Evolutionary conservation across 2,888 invertebrate genomes (phyloP).

Genomic region (Microctonus brassicae): DNA sequence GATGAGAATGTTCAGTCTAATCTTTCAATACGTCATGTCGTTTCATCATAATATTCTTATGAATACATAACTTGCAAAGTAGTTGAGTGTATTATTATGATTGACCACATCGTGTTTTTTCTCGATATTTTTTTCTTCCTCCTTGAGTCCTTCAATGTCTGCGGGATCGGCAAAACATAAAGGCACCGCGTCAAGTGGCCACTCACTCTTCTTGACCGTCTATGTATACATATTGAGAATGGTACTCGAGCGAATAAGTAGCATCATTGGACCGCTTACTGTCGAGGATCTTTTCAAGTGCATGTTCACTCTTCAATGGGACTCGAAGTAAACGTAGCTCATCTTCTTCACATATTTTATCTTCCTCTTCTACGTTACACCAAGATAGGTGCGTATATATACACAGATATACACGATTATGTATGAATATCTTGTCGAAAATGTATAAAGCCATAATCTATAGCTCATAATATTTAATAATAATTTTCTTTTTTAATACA

Average conservation of each 20-base stretch:
- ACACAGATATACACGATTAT: not conserved
- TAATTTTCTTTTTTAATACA: not conserved
- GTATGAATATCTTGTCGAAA: not conserved
- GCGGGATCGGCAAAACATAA: slow-evolving; percentile 60
- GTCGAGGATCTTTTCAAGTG: slow-evolving; percentile 31
- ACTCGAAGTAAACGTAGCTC: slow-evolving; percentile 26
- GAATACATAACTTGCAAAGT: not conserved
- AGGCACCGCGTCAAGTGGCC: slow-evolving; percentile 47
- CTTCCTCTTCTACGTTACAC: not conserved
- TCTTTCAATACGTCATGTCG: not conserved
- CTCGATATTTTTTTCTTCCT: slow-evolving; percentile 41
- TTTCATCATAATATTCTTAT: not conserved
- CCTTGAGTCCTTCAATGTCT: slow-evolving; percentile 41
- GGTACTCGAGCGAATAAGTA: slow-evolving; percentile 27
- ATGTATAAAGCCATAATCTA: too few relatives aligned
- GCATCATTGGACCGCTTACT: not conserved
- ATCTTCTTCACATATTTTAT: slow-evolving; percentile 22
- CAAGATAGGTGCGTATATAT: not conserved
- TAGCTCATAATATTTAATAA: not conserved
- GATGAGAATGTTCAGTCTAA: not conserved
- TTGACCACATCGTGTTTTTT: slow-evolving; percentile 25
- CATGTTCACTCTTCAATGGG: slow-evolving; percentile 28
- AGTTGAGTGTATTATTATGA: slow-evolving; percentile 18
- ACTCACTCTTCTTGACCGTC: slow-evolving; percentile 37
- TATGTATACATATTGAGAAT: slow-evolving; percentile 31